A percentile compares a stretch with the other conserved stretches of the same genome.
Evolutionary conservation across 2,797 vertebrate genomes (phyloP).

Genomic region (Ceryle rudis): DNA sequence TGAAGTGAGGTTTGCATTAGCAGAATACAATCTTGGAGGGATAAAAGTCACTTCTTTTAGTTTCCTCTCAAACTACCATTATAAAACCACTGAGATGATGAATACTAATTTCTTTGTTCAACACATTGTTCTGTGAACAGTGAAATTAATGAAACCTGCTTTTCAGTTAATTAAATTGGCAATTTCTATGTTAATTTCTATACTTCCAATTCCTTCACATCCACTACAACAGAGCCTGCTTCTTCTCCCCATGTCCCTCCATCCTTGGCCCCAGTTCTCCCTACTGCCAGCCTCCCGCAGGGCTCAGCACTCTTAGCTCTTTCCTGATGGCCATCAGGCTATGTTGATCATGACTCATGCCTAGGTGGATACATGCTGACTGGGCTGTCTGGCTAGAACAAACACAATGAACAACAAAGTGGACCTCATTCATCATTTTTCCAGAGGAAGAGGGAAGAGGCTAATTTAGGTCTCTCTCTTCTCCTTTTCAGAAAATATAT

Average conservation of each 20-base stretch:
- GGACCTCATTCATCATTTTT: not conserved
- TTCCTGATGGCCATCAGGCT: not conserved
- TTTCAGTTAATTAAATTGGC: slow-evolving; percentile 8
- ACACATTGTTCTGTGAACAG: not conserved
- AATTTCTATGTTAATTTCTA: not conserved
- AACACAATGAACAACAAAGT: fast-evolving
- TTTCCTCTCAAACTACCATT: not conserved
- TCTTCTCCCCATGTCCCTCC: not conserved
- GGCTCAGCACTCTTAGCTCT: not conserved
- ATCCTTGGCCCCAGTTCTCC: not conserved
- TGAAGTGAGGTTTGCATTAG: not conserved
- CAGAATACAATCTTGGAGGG: not conserved
- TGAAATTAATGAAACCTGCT: not conserved
- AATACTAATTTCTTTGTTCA: not conserved
- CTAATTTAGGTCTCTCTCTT: not conserved
- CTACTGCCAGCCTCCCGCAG: not conserved
- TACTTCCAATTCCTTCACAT: not conserved
- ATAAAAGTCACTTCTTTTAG: not conserved
- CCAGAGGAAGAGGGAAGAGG: not conserved
- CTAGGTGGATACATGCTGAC: not conserved
- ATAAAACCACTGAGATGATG: not conserved
- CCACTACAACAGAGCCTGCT: not conserved
- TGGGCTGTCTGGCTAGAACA: not conserved
- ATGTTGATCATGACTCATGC: fast-evolving
- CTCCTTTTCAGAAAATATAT: not conserved